Percentiles rank a stretch among this genome's conserved stretches.
phyloP scores from a whole-genome alignment of 2,888 invertebrate species.

The Meandrusa payeni region DNA sequence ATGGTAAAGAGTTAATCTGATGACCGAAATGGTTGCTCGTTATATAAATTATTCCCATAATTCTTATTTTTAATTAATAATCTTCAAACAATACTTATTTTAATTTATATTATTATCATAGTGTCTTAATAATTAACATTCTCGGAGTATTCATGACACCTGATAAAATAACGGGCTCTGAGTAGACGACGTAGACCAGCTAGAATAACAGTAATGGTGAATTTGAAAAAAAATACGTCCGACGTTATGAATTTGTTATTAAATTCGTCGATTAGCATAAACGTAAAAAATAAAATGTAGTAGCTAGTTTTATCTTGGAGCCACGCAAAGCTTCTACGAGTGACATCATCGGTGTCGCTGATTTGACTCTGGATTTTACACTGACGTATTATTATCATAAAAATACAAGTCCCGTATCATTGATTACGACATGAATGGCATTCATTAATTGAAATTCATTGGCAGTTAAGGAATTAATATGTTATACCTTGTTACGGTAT shows the following conservation, averaged over 20 bases:
- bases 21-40: too few species aligned
- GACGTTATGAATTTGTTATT: slow-evolving; percentile 34
- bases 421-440: slow-evolving; percentile 15
- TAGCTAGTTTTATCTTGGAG: slow-evolving; percentile 13
- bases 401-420: slow-evolving; percentile 22
- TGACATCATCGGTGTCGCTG: slow-evolving; percentile 19
- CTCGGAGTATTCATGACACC: slow-evolving; percentile 16
- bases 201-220: slow-evolving; percentile 36
- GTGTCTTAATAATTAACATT: slow-evolving; percentile 1
- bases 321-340: slow-evolving; percentile 1
- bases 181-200: slow-evolving; percentile 37
- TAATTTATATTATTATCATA: too few species aligned
- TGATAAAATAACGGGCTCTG: slow-evolving; percentile 28
- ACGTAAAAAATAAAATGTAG: slow-evolving; percentile 26
- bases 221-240: slow-evolving; percentile 32
- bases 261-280: slow-evolving; percentile 35
- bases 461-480: slow-evolving; percentile 19
- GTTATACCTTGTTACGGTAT: slow-evolving; percentile 13
- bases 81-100: too few species aligned
- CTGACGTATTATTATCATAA: slow-evolving; percentile 19
- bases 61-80: too few species aligned
- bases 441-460: slow-evolving; percentile 19
- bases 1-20: too few species aligned
- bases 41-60: too few species aligned
- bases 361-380: slow-evolving; percentile 12